phyloP scores from a whole-genome alignment of 2,797 vertebrate genomes.

The Triplophysa bombifrons region DNA sequence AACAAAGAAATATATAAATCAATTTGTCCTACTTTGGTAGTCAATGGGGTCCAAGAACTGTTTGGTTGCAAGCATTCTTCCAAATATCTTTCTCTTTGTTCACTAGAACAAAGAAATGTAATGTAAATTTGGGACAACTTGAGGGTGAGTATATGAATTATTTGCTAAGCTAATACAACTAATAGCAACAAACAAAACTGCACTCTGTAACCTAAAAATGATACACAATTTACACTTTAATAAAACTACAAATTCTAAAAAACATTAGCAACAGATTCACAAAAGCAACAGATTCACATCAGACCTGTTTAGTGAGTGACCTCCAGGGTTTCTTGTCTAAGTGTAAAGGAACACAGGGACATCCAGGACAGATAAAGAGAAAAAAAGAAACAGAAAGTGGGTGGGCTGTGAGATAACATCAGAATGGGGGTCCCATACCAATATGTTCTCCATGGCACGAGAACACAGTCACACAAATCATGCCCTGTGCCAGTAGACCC shows the following conservation, averaged over 20 bases:
- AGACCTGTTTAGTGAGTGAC: slow-evolving; percentile 81
- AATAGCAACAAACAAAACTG: too few relatives aligned
- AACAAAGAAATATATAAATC: too few relatives aligned
- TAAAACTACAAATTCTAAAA: background rate
- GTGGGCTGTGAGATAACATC: slow-evolving; percentile 13
- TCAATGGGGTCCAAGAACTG: too few relatives aligned
- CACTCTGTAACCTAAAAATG: background rate
- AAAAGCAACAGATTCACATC: slow-evolving; percentile 57
- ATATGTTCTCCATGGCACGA: slow-evolving; percentile 1
- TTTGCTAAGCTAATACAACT: too few relatives aligned
- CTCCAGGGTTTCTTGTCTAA: slow-evolving; percentile 79
- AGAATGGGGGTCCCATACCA: slow-evolving; percentile 1
- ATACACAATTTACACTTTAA: background rate
- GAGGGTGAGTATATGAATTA: too few relatives aligned
- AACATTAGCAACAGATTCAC: slow-evolving; percentile 48
- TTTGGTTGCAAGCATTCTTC: too few relatives aligned
- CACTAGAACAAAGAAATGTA: too few relatives aligned
- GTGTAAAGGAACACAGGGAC: slow-evolving; percentile 58
- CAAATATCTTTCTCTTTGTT: too few relatives aligned
- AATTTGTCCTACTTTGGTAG: too few relatives aligned
- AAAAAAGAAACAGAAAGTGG: slow-evolving; percentile 49
- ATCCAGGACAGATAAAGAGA: slow-evolving; percentile 29
- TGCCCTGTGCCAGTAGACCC: background rate
- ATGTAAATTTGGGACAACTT: too few relatives aligned
- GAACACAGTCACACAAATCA: background rate